Conservation (phyloP, 2,797 vertebrate genomes). For the Gymnothorax reevesii region DNA sequence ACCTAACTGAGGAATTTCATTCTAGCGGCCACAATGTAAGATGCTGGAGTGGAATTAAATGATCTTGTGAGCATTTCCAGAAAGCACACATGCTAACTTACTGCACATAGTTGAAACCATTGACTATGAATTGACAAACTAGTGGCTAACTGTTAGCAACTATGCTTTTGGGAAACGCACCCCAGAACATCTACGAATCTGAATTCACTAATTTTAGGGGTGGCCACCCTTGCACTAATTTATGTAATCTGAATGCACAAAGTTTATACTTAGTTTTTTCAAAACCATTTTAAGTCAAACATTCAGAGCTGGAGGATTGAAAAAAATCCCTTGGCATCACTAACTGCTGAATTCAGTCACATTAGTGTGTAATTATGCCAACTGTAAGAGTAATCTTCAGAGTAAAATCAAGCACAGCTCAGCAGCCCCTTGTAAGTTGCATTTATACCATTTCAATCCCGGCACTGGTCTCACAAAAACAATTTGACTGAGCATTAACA, state of each 20-base stretch:
- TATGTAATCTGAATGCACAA: neutral
- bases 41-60: no score
- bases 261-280: neutral
- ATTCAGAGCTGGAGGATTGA: neutral
- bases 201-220: no score
- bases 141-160: no score
- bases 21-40: neutral
- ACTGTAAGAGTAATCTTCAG: neutral
- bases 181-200: no score
- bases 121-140: no score
- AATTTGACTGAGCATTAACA: neutral
- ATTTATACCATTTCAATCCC: neutral
- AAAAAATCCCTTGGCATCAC: neutral
- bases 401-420: neutral
- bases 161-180: no score
- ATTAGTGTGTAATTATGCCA: neutral
- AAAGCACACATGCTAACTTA: no score
- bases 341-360: conserved; percentile 1
- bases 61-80: no score
- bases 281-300: neutral
- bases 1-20: conserved; percentile 6
- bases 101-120: no score
- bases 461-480: neutral
- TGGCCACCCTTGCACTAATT: no score
- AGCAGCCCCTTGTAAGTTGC: neutral